These are phyloP conservation scores for Pelvicachromis taeniatus DNA, from an alignment of 2,113 vertebrate species.

Conservation along the genomic window DNA sequence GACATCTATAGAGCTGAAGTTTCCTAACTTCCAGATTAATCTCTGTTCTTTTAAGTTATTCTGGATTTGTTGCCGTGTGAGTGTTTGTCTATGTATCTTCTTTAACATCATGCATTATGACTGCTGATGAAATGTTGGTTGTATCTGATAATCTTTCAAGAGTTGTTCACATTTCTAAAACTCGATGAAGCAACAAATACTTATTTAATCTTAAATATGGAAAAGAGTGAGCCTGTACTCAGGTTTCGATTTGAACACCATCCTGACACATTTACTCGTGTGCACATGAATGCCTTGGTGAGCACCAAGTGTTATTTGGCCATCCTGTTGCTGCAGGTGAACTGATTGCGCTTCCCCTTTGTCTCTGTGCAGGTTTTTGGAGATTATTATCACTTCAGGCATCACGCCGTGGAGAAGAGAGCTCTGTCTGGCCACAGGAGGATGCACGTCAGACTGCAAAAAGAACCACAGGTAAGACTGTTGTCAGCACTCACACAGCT, in stretches of 20 bases:
- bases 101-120: not conserved
- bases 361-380: conserved; percentile 83
- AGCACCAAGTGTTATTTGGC: not conserved
- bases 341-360: conserved; percentile 33
- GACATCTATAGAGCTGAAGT: not conserved
- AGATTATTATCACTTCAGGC: conserved; percentile 93
- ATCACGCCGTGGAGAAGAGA: conserved; percentile 83
- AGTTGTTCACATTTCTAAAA: not conserved
- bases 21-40: not conserved
- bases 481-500: conserved; percentile 17
- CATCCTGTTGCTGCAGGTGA: conserved; percentile 10
- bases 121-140: not conserved
- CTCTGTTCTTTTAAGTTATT: not conserved
- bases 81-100: not conserved
- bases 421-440: conserved; percentile 80
- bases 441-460: conserved; percentile 78
- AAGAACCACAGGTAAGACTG: conserved; percentile 82
- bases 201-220: not conserved
- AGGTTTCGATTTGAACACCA: not conserved
- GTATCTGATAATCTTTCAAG: not conserved
- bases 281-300: conserved; percentile 5
- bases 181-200: not conserved
- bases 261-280: not conserved
- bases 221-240: not conserved
- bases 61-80: not conserved